phyloP scores from a whole-genome alignment of 2,888 invertebrate species.

The Baronia brevicornis region DNA sequence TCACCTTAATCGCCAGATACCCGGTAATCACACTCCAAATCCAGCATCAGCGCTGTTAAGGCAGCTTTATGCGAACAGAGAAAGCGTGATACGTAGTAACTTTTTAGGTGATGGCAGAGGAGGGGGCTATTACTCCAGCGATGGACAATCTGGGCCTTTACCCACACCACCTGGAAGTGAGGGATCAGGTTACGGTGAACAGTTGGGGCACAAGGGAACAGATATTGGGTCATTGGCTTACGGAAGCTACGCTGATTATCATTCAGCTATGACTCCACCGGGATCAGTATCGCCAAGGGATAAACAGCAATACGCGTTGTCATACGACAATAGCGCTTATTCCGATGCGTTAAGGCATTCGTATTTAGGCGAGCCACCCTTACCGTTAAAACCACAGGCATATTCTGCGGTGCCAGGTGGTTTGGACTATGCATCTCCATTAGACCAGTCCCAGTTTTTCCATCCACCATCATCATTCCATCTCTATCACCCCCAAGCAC shows the following conservation, averaged over 20 bases:
- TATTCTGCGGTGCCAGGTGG: slow-evolving; percentile 85
- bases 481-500: slow-evolving; percentile 84
- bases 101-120: slow-evolving; percentile 71
- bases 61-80: slow-evolving; percentile 93
- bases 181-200: slow-evolving; percentile 82
- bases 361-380: slow-evolving; percentile 68
- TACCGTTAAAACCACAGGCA: slow-evolving; percentile 93
- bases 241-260: slow-evolving; percentile 85
- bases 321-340: slow-evolving; percentile 77
- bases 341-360: slow-evolving; percentile 77
- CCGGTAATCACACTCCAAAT: slow-evolving; percentile 75
- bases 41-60: slow-evolving; percentile 93
- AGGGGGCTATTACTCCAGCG: slow-evolving; percentile 70
- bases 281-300: slow-evolving; percentile 97
- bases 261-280: slow-evolving; percentile 96
- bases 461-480: slow-evolving; percentile 88
- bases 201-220: slow-evolving; percentile 70
- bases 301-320: slow-evolving; percentile 78
- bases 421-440: slow-evolving; percentile 78
- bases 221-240: slow-evolving; percentile 78
- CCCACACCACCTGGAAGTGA: slow-evolving; percentile 95
- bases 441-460: slow-evolving; percentile 91
- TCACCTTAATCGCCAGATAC: slow-evolving; percentile 77
- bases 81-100: slow-evolving; percentile 95
- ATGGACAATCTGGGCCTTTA: slow-evolving; percentile 82